phyloP scores from a whole-genome alignment of 2,888 invertebrate species.

The Spialia ferax region DNA sequence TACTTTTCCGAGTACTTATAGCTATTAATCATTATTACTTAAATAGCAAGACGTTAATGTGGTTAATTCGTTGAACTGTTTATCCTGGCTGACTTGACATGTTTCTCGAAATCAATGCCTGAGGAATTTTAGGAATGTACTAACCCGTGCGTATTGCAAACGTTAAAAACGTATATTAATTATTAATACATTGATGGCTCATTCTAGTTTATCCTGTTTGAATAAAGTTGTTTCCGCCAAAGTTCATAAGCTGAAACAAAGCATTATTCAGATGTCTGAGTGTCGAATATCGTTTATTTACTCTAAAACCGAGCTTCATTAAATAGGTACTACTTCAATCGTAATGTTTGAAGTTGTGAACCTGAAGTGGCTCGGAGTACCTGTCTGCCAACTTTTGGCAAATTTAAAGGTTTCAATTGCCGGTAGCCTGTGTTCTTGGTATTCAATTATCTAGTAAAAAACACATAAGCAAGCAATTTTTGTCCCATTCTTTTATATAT shows the following conservation, averaged over 20 bases:
- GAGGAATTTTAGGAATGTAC: background rate
- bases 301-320: constrained; percentile 5
- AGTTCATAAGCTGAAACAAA: background rate
- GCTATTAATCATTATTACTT: background rate
- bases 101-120: background rate
- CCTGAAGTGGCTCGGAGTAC: constrained; percentile 5
- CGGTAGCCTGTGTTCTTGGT: background rate
- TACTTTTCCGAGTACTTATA: background rate
- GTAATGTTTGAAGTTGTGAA: constrained; percentile 5
- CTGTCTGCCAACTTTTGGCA: constrained; percentile 25
- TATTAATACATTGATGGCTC: no score
- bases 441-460: background rate
- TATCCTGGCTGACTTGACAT: background rate
- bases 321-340: constrained; percentile 9
- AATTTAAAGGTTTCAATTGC: background rate
- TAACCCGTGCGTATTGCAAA: no score
- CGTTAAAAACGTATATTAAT: no score
- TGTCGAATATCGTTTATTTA: background rate
- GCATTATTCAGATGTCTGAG: background rate
- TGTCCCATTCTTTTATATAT: no score
- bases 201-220: background rate
- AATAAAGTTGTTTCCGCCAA: background rate
- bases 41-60: no score
- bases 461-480: no score
- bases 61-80: background rate